These are phyloP conservation scores for Pachymerium ferrugineum DNA, from an alignment of 2,888 invertebrate species.

Conservation along the genomic window DNA sequence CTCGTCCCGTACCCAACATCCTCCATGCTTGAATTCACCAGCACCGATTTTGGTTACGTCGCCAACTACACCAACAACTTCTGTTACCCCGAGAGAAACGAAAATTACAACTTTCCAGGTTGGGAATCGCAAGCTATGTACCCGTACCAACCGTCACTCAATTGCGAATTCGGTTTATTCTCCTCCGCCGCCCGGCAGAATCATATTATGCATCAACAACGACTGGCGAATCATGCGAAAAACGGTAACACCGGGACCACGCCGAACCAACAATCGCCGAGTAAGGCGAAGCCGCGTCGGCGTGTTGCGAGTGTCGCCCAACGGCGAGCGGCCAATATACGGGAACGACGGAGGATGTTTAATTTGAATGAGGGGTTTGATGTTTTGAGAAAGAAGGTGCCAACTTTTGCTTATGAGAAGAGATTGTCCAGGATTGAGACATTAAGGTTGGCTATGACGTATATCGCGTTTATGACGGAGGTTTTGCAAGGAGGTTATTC, in stretches of 20 bases:
- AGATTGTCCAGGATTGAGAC: conserved; percentile 98
- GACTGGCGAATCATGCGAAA: too few species aligned
- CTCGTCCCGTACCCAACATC: conserved; percentile 35
- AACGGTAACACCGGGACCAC: conserved; percentile 16
- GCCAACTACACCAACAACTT: conserved; percentile 36
- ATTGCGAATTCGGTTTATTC: conserved; percentile 32
- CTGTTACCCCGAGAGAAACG: conserved; percentile 35
- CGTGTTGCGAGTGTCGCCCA: conserved; percentile 86
- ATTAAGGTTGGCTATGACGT: conserved; percentile 90
- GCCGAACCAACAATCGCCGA: conserved; percentile 11
- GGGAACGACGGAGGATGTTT: conserved; percentile 89
- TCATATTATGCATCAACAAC: conserved; percentile 22
- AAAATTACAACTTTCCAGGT: conserved; percentile 34
- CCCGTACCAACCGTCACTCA: conserved; percentile 32
- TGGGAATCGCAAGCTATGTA: conserved; percentile 35
- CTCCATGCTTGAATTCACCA: conserved; percentile 37
- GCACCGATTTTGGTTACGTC: conserved; percentile 38
- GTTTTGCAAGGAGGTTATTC: conserved; percentile 52
- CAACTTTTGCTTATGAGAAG: conserved; percentile 98
- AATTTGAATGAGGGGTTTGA: conserved; percentile 96
- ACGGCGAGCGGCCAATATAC: conserved; percentile 83
- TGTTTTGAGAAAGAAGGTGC: conserved; percentile 93
- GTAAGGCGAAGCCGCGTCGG: conserved; percentile 63
- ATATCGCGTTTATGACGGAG: conserved; percentile 94
- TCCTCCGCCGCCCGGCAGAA: conserved; percentile 5